Evolutionary conservation across 2,888 invertebrate species (phyloP), one percentile per base, ranked within the genome.

Genomic region (Aphodius sticticus): DNA sequence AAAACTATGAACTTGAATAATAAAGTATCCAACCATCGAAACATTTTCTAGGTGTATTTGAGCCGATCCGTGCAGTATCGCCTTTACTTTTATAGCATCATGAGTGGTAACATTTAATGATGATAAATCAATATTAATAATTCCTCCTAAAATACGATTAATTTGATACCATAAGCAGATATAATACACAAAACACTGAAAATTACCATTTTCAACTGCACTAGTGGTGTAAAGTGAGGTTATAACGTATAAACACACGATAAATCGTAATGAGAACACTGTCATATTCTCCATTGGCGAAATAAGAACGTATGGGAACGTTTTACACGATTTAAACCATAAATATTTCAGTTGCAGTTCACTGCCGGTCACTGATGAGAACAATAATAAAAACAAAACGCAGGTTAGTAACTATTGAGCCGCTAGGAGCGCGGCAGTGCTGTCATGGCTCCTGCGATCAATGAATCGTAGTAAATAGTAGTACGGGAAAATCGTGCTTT

Each of bases 381-480:
- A 74, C 74, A 74, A 36, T 36, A 36, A 76, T 16, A 79, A 26
- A 36, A 74, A 16, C 69, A 71, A 74, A 69, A 76, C 69, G 69
- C 38, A 70, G 12, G 69, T 69, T 69, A 79, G 76, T 80, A 78
- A 69, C 70, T 16, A 36, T 71, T 36, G 70, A 16, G 78, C 77
- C 80, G 77, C 80, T 76, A 14, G 9, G 77, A 89, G 90, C 90
- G 90, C 91, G 87, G 87, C 90, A 89, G 90, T 91, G 87, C 86
- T 92, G 93, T 93, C 90, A 94, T 94, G 94, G 94, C 93, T 91
- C 91, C 87, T 89, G 86, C 92, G 94, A 94, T 94, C 94, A 94
- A 94, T 94, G 94, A 94, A 93, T 91, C 90, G 91, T 92, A 91
- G 91, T 92, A 74, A 74, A 74, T 74, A 91, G 90, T 90, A 89